These are phyloP conservation scores for Craseonycteris thonglongyai DNA, from an alignment of 2,113 vertebrate species.

Conservation along the genomic window DNA sequence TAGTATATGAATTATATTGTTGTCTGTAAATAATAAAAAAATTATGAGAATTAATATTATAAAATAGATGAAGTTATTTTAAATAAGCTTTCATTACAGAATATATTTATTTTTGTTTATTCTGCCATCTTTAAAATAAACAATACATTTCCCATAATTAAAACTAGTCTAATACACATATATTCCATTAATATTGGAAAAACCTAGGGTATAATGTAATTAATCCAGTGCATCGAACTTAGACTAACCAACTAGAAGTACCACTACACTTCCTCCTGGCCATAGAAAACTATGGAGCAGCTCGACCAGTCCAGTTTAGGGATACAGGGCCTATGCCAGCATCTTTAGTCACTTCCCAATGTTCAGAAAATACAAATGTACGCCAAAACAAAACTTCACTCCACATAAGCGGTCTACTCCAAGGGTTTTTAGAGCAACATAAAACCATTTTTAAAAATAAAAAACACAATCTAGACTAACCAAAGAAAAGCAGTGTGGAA, in stretches of 20 bases:
- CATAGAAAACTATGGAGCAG: neutral
- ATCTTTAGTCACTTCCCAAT: neutral
- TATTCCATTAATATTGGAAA: neutral
- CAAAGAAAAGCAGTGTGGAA: neutral
- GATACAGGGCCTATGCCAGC: no score
- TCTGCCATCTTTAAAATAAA: neutral
- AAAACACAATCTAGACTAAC: neutral
- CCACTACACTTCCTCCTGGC: neutral
- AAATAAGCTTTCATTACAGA: neutral
- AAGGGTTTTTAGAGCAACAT: neutral
- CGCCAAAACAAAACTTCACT: neutral
- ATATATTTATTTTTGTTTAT: neutral
- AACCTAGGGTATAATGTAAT: neutral
- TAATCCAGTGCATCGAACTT: neutral
- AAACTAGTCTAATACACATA: neutral
- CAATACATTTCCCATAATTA: neutral
- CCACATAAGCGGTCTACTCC: neutral
- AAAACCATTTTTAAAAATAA: neutral
- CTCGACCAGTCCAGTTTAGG: no score
- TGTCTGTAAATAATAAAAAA: neutral
- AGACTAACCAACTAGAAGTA: neutral
- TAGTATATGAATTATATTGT: neutral
- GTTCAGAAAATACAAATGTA: neutral
- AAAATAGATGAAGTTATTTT: neutral
- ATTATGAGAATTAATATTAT: neutral